Conservation (phyloP, 1,140 invertebrate species). For the Apis florea region DNA sequence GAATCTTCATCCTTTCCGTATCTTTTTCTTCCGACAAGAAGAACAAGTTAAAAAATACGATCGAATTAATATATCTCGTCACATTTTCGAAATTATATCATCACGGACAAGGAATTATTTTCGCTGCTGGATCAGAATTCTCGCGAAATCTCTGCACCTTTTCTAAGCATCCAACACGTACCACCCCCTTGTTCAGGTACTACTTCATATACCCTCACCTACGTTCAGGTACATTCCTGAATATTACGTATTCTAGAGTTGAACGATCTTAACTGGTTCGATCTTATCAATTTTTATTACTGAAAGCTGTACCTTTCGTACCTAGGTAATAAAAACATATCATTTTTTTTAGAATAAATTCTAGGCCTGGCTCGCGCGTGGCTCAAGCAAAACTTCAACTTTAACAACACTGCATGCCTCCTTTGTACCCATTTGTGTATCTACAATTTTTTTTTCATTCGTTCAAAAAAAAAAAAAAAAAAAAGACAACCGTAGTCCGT, state of each 20-base stretch:
- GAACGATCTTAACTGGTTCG: constrained; percentile 9
- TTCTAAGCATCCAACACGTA: neutral
- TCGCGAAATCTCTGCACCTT: neutral
- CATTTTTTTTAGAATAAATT: constrained; percentile 40
- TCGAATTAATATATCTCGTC: neutral
- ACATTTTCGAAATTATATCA: neutral
- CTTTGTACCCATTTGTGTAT: neutral
- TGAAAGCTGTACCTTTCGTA: constrained; percentile 1
- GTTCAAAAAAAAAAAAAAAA: neutral
- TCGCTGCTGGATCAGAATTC: neutral
- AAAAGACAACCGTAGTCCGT: neutral
- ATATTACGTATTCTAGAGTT: neutral
- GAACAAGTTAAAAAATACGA: neutral
- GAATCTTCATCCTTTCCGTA: too few species aligned
- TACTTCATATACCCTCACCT: neutral
- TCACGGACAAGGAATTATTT: neutral
- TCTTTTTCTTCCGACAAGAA: neutral
- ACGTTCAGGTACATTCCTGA: neutral
- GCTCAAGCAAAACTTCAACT: constrained; percentile 37
- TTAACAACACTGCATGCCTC: neutral
- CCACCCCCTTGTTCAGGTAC: constrained; percentile 13
- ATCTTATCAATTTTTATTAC: neutral
- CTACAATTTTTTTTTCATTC: neutral
- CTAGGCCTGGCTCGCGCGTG: constrained; percentile 32
- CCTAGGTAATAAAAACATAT: constrained; percentile 41